These are phyloP conservation scores for Pelobates fuscus DNA, from an alignment of 2,113 vertebrate species.

Conservation along the genomic window DNA sequence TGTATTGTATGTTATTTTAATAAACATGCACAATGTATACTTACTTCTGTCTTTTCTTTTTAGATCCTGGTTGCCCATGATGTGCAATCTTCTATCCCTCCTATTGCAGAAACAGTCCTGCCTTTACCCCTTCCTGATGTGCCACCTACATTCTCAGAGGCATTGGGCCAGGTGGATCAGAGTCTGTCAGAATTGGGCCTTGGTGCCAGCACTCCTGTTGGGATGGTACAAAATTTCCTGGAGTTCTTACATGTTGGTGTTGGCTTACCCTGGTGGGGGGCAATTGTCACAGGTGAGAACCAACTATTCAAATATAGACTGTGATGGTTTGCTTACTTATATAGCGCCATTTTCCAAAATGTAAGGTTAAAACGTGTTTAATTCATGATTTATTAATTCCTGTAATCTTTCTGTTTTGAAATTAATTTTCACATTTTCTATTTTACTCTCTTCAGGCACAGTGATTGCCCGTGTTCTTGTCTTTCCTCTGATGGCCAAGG, in stretches of 20 bases:
- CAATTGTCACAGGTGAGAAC: slow-evolving; percentile 78
- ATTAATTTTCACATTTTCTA: background rate
- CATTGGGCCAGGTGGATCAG: slow-evolving; percentile 63
- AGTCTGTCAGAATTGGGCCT: slow-evolving; percentile 78
- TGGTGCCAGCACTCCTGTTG: slow-evolving; percentile 75
- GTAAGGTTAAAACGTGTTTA: background rate
- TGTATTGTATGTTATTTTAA: too few relatives aligned
- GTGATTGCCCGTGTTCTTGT: slow-evolving; percentile 74
- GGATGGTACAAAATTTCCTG: slow-evolving; percentile 79
- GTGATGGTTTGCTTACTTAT: background rate
- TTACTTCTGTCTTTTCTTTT: background rate
- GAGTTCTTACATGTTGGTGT: slow-evolving; percentile 78
- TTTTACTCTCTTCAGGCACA: slow-evolving; percentile 67
- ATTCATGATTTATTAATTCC: background rate
- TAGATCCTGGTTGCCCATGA: slow-evolving; percentile 52
- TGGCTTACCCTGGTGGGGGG: slow-evolving; percentile 89
- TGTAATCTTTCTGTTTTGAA: background rate
- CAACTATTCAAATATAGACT: background rate
- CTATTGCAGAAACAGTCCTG: slow-evolving; percentile 55
- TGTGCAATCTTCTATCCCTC: slow-evolving; percentile 51
- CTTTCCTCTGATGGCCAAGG: slow-evolving; percentile 85
- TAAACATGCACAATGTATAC: too few relatives aligned
- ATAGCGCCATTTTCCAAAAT: background rate
- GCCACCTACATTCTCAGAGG: slow-evolving; percentile 54
- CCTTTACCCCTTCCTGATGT: slow-evolving; percentile 59